Evolutionary conservation across 2,888 invertebrate species (phyloP), one percentile per base, ranked within the genome.

Genomic region (Allacma fusca): DNA sequence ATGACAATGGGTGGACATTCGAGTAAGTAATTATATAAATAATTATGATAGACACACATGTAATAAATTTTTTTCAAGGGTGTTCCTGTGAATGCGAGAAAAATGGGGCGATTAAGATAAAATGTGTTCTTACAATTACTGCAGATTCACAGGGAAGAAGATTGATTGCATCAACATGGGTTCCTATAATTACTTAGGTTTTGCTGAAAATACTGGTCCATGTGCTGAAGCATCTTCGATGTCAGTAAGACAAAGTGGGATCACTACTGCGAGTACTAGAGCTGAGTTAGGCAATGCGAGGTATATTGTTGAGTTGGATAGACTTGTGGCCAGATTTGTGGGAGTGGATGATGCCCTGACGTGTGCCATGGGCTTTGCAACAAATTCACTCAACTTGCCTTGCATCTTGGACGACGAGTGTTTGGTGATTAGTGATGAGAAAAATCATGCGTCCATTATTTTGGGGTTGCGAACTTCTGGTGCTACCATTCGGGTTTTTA

Each of bases 281-380:
- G 91, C 92, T 79, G 97, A 98, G 88, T 88, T 95, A 84, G 98
- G 96, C 90, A 86, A 85, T 84, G 80, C 77, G 1, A 69, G 26
- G 0, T 78, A 78, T 26, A 74, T 76, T 21, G 69, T 80, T 0
- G 92, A 97, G 85, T 88, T 98, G 77, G 98, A 99, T 88, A 87
- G 88, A 76, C 87, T 94, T 80, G 93, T 95, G 0, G 96, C 98
- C 0, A 89, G 91, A 84, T 99, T 96, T 89, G 89, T 98, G 50
- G 96, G 96, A 1, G 93, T 93, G 0, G 98, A 99, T 87, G 94
- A 94, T 86, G 95, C 97, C 44, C 92, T 98, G 76, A 94, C 95
- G 62, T 95, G 97, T 87, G 97, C 97, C 81, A 98, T 98, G 98
- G 98, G 98, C 5, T 99, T 98, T 88, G 98, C 97, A 68, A 99